These are phyloP conservation scores for Bellardia bayeri DNA, from an alignment of 2,888 invertebrate genomes.

Conservation along the genomic window DNA sequence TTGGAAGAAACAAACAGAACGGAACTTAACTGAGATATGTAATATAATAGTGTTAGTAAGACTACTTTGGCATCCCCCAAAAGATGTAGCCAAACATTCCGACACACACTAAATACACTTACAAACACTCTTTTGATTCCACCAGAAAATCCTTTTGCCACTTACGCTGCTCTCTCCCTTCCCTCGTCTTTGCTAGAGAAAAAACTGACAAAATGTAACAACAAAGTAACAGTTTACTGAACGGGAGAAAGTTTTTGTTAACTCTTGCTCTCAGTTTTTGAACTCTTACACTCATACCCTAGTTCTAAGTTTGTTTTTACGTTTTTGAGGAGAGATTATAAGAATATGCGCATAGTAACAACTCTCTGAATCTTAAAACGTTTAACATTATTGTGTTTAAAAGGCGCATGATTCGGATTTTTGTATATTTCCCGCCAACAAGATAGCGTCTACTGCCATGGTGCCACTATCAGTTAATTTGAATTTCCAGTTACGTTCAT, in stretches of 20 bases:
- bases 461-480: slow-evolving; percentile 79
- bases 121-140: not conserved
- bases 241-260: slow-evolving; percentile 76
- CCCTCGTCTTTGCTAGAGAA: not conserved
- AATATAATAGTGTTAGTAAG: slow-evolving; percentile 46
- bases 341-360: slow-evolving; percentile 21
- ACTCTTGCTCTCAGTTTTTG: slow-evolving; percentile 43
- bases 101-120: slow-evolving; percentile 23
- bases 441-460: slow-evolving; percentile 78
- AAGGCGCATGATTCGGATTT: slow-evolving; percentile 43
- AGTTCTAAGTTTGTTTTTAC: not conserved
- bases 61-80: slow-evolving; percentile 26
- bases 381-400: slow-evolving; percentile 9
- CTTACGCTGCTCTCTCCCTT: not conserved
- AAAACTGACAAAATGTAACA: slow-evolving; percentile 29
- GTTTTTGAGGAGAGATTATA: not conserved
- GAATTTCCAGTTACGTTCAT: no score
- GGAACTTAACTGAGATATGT: slow-evolving; percentile 19
- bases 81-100: slow-evolving; percentile 55
- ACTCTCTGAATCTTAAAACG: not conserved
- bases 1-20: slow-evolving; percentile 53
- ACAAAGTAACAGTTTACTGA: slow-evolving; percentile 76
- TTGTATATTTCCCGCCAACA: slow-evolving; percentile 74
- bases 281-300: not conserved
- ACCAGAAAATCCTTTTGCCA: not conserved